A percentile compares a stretch with the other conserved stretches of the same genome.
Evolutionary conservation across 2,888 invertebrate genomes (phyloP).

Genomic region (Melanchra persicariae): DNA sequence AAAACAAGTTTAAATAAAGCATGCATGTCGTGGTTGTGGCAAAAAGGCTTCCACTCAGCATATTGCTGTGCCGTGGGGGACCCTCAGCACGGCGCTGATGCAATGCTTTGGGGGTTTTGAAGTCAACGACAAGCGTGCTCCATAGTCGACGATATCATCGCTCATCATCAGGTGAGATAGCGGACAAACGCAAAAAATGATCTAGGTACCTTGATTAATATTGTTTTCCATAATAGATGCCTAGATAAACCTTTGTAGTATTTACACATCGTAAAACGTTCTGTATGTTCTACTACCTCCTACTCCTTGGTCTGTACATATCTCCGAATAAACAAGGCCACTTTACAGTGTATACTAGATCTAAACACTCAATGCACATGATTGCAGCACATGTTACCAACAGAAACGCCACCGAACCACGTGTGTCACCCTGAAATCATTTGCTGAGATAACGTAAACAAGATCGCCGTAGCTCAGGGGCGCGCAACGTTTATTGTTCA

Average conservation of each 20-base stretch:
- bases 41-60: too few relatives aligned
- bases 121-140: too few relatives aligned
- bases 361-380: constrained; percentile 49
- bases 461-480: constrained; percentile 32
- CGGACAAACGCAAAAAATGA: too few relatives aligned
- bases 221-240: too few relatives aligned
- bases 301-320: not conserved
- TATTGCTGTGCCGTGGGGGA: too few relatives aligned
- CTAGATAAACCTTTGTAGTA: not conserved
- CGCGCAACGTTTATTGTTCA: constrained; percentile 17
- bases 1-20: too few relatives aligned
- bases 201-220: too few relatives aligned
- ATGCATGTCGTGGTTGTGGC: too few relatives aligned
- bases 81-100: too few relatives aligned
- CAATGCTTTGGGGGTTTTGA: too few relatives aligned
- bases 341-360: constrained; percentile 24
- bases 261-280: not conserved
- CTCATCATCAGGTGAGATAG: too few relatives aligned
- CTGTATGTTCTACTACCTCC: not conserved
- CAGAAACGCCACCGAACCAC: constrained; percentile 33
- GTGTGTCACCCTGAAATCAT: constrained; percentile 63
- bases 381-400: constrained; percentile 38
- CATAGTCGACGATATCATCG: too few relatives aligned
- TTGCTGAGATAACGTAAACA: constrained; percentile 62
- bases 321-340: constrained; percentile 17